Evolutionary conservation across 1,140 invertebrate species (phyloP), one percentile per base, ranked within the genome.

Genomic region (Phenacoccus solenopsis): DNA sequence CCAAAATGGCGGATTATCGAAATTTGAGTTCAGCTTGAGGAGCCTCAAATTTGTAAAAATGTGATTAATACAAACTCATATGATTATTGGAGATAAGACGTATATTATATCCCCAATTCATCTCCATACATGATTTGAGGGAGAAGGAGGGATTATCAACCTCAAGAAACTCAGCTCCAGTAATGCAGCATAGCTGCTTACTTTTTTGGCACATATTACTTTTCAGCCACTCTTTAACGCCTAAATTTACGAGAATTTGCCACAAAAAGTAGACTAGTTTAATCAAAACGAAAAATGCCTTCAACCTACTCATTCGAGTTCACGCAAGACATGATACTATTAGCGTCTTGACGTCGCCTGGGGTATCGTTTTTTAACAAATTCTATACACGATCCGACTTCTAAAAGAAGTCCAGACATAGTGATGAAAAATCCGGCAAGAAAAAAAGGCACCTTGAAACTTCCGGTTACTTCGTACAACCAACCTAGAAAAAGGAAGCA

Each of bases 391-490:
- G 72, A 69, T 30, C 57, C 27, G 57, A 72, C 61, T 57, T 70
- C 85, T 22, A 93, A 82, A 22, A 93, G 81, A 0, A 89, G 61
- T 10, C 91, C 91, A 59, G 90, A 88, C 1, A 93, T 73, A 20
- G 90, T 81, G 10, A 91, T 87, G 82, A 87, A 89, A 16, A 86
- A 77, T 7, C 89, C 90, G 64, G 88, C 87, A 73, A 88, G 81
- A 73, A 87, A 85, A 78, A 92, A 93, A 0, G 89, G 86, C 28
- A 85, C 79, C 68, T 90, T 84, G 84, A 90, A 93, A 16, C 79
- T 81, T 1, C 82, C 78, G 1, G 89, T 90, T 1, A 84, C 74
- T 74, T 91, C 89, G 78, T 83, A 89, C 0, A 91, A 75, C 72
- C 81, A 84, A 70, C 88, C 88, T 85, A 79, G 74, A 73, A 74